Evolutionary conservation across 1,140 invertebrate genomes (phyloP).

Genomic region (Diorhabda sublineata): DNA sequence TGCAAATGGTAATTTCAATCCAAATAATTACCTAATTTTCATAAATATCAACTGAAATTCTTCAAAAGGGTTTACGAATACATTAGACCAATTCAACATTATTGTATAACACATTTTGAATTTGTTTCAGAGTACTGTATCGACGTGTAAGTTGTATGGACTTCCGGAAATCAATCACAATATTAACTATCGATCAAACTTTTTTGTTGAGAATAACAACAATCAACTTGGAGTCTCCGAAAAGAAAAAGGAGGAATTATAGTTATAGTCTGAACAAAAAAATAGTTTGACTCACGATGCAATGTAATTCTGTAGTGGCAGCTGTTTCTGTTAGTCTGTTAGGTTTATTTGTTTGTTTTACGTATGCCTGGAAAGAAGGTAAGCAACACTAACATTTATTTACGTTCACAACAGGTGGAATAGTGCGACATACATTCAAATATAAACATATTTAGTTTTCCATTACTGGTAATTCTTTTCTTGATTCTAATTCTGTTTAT

Average conservation of each 20-base stretch:
- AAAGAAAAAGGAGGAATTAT: neutral
- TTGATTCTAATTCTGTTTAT: too few species aligned
- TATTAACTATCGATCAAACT: conserved; percentile 17
- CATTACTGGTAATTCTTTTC: too few species aligned
- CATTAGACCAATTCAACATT: too few species aligned
- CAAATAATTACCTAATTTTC: too few species aligned
- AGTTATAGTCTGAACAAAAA: neutral
- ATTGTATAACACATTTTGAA: too few species aligned
- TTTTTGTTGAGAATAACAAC: conserved; percentile 12
- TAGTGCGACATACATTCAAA: too few species aligned
- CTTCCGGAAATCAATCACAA: conserved; percentile 5
- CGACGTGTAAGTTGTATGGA: neutral
- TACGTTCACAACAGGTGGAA: too few species aligned
- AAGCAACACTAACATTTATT: neutral
- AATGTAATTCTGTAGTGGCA: neutral
- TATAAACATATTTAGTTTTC: too few species aligned
- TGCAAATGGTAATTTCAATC: too few species aligned
- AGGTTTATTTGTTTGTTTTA: neutral
- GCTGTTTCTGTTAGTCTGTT: neutral
- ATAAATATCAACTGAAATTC: too few species aligned
- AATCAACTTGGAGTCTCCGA: neutral
- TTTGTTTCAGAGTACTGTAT: neutral
- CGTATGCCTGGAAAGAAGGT: neutral
- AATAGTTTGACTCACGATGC: neutral
- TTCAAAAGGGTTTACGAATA: too few species aligned